Evolutionary conservation across 2,888 invertebrate genomes (phyloP).

Genomic region (Drosophila monieri): DNA sequence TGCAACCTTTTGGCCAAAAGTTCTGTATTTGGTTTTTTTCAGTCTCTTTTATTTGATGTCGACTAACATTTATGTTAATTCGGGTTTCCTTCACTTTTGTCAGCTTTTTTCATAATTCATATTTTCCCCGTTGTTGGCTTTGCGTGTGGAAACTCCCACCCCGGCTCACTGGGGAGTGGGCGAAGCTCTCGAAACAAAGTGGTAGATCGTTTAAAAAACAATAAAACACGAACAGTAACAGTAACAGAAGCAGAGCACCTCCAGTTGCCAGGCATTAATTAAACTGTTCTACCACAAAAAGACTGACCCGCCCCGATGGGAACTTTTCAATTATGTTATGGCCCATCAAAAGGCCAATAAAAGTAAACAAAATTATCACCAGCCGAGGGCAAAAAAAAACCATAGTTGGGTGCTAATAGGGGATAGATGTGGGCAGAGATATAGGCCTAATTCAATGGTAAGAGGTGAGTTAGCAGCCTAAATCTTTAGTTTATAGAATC

Average conservation of each 20-base stretch:
- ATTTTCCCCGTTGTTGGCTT: conserved; percentile 48
- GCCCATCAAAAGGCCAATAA: conserved; percentile 65
- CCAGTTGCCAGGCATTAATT: conserved; percentile 61
- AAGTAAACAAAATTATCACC: conserved; percentile 51
- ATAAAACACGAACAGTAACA: conserved; percentile 68
- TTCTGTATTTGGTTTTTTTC: conserved; percentile 31
- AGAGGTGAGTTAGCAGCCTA: background rate
- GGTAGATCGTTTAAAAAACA: conserved; percentile 80
- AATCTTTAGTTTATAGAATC: background rate
- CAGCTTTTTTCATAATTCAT: conserved; percentile 68
- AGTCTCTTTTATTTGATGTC: conserved; percentile 24
- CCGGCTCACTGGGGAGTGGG: conserved; percentile 29
- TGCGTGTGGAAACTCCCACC: conserved; percentile 56
- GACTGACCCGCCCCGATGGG: conserved; percentile 22
- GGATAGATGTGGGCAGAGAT: conserved; percentile 20
- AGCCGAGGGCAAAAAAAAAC: conserved; percentile 23
- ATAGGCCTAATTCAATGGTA: conserved; percentile 5
- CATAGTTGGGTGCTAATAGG: conserved; percentile 28
- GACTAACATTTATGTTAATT: conserved; percentile 72
- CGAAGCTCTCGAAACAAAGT: conserved; percentile 67
- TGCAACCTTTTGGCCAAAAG: conserved; percentile 55
- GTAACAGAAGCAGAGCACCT: conserved; percentile 29
- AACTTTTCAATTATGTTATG: conserved; percentile 59
- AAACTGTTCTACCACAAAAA: conserved; percentile 72
- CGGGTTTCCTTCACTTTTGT: conserved; percentile 57